Conservation (phyloP, 2,797 vertebrate genomes). For the Sebastiscus tertius region DNA sequence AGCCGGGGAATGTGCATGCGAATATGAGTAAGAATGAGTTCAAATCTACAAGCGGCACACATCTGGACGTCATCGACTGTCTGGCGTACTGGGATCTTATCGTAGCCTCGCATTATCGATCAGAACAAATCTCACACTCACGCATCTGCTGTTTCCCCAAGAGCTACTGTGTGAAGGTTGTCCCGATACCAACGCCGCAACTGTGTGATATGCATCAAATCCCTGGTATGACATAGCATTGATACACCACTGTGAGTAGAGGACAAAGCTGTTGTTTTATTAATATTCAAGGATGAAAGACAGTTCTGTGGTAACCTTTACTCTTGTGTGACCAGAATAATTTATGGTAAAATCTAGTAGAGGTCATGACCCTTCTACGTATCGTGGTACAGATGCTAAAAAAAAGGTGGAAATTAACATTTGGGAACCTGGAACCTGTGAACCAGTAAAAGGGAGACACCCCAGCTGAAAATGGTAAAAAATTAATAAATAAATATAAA, state of each 20-base stretch:
- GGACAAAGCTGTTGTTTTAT: not conserved
- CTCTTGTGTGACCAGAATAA: not conserved
- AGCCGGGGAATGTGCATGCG: constrained; percentile 1
- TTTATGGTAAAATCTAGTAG: not conserved
- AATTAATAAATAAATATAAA: too few species aligned
- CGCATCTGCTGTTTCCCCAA: not conserved
- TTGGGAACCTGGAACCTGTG: not conserved
- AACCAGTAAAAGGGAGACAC: not conserved
- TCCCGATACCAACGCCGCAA: not conserved
- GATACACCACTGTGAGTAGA: not conserved
- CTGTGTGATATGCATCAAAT: not conserved
- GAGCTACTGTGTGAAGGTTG: not conserved
- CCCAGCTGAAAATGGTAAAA: too few species aligned
- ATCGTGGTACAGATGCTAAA: not conserved
- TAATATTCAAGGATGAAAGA: constrained; percentile 1
- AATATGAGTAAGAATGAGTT: constrained; percentile 28
- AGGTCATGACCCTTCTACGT: not conserved
- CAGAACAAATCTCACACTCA: constrained; percentile 14
- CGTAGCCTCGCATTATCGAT: constrained; percentile 16
- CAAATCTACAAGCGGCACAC: constrained; percentile 17
- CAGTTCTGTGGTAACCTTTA: not conserved
- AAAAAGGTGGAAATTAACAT: not conserved
- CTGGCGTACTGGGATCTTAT: not conserved
- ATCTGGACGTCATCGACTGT: constrained; percentile 5
- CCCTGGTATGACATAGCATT: not conserved